Base-by-base conservation (phyloP, 2,797 vertebrate genomes). In the Lacerta bilineata region DNA sequence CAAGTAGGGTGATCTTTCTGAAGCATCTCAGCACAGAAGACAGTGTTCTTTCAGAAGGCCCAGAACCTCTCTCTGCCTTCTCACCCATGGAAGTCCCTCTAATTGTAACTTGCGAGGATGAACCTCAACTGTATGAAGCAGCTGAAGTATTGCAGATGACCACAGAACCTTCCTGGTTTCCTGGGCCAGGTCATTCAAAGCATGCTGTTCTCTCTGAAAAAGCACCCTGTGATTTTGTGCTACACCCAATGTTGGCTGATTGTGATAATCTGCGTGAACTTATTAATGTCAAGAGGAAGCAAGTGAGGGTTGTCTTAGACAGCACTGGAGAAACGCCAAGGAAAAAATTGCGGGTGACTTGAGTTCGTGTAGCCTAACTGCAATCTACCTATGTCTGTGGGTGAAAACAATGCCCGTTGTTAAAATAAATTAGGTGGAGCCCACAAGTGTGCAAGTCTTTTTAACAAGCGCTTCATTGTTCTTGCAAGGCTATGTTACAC, bases 231-330 rank as follows among this genome's bases (percentile, higher is more conserved):
- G 75, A 6, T 1, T 33, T 85, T 66, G 27, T 71, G 39, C 82
- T 1, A 0, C 76, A 88, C 46, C 86, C 84, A 75, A 81, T 7
- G n/a, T 88, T 85, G 13, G 27, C 88, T 88, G 92, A 74, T 64
- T 88, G 29, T 20, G 93, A 87, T 8, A 69, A n/a, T 18, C 55
- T 0, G 29, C 83, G 71, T 11, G 59, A 78, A 27, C 74, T 78
- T 25, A 36, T 87, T 0, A 87, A 96, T 2, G 91, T 85, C 71
- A 98, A 98, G 94, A 97, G 98, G 85, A 99, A 99, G 94, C 92
- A 97, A 39, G 93, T 94, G 29, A 92, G 94, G 13, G 61, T 95
- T 3, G 89, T 93, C 59, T 84, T 88, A 36, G 98, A 98, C 85
- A 46, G 84, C 2, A 95, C 80, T 46, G 84, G 78, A 55, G 88